Evolutionary conservation across 2,113 vertebrate species (phyloP).

Genomic region (Macrotis lagotis): DNA sequence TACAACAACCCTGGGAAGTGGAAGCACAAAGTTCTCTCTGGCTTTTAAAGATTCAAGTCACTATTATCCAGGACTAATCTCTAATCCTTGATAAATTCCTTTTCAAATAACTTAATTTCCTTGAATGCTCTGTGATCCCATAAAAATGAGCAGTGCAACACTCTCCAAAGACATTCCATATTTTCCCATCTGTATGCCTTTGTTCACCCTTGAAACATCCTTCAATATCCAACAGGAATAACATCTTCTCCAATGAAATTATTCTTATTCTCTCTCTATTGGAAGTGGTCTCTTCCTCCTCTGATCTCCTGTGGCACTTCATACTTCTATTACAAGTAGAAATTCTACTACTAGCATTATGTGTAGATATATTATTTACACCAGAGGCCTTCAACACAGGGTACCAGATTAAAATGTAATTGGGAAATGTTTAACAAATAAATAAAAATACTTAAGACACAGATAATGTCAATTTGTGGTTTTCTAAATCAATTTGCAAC

Average conservation of each 20-base stretch:
- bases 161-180: background rate
- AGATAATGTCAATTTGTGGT: background rate
- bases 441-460: background rate
- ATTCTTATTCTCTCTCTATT: background rate
- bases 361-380: background rate
- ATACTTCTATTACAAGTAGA: background rate
- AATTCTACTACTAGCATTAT: background rate
- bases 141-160: background rate
- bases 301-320: background rate
- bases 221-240: background rate
- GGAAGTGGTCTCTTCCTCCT: background rate
- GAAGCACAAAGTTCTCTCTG: constrained; percentile 28
- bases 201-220: background rate
- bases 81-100: background rate
- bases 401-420: background rate
- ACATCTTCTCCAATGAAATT: background rate
- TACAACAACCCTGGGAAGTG: background rate
- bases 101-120: background rate
- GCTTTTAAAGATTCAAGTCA: background rate
- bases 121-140: background rate
- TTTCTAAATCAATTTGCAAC: background rate
- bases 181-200: background rate
- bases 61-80: background rate
- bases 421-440: background rate
- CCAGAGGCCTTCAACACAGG: background rate